A percentile compares a stretch with the other conserved stretches of the same genome.
Conservation (phyloP, 1,140 invertebrate species). For the Condylostylus longicornis region DNA sequence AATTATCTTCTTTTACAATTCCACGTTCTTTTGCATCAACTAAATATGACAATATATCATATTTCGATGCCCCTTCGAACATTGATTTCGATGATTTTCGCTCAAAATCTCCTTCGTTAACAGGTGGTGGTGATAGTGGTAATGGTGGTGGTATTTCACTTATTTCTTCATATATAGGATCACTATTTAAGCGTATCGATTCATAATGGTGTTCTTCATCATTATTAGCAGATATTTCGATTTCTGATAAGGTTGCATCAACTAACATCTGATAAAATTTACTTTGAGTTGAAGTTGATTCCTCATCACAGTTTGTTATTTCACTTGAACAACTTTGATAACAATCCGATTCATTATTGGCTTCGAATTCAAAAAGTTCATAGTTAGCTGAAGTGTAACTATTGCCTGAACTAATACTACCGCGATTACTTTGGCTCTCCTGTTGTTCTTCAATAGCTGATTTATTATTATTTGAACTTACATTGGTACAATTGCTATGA, state of each 20-base stretch:
- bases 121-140: constrained; percentile 54
- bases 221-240: constrained; percentile 40
- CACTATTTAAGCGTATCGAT: constrained; percentile 48
- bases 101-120: constrained; percentile 46
- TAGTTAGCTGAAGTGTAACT: constrained; percentile 36
- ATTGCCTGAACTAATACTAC: constrained; percentile 36
- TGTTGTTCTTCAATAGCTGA: constrained; percentile 22
- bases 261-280: constrained; percentile 54
- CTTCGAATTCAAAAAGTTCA: constrained; percentile 34
- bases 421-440: constrained; percentile 27
- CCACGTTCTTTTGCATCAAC: constrained; percentile 68
- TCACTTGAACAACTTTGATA: constrained; percentile 47
- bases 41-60: constrained; percentile 74
- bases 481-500: neutral
- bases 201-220: constrained; percentile 59
- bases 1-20: constrained; percentile 43
- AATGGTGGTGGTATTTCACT: constrained; percentile 60
- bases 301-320: constrained; percentile 38
- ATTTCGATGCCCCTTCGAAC: constrained; percentile 72
- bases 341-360: constrained; percentile 41
- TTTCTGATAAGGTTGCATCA: constrained; percentile 44
- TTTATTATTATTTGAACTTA: constrained; percentile 1
- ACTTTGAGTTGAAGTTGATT: constrained; percentile 38
- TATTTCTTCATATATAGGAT: constrained; percentile 82
- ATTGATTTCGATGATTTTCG: constrained; percentile 51